Conservation (phyloP, 2,113 vertebrate species). For the Ictalurus furcatus region DNA sequence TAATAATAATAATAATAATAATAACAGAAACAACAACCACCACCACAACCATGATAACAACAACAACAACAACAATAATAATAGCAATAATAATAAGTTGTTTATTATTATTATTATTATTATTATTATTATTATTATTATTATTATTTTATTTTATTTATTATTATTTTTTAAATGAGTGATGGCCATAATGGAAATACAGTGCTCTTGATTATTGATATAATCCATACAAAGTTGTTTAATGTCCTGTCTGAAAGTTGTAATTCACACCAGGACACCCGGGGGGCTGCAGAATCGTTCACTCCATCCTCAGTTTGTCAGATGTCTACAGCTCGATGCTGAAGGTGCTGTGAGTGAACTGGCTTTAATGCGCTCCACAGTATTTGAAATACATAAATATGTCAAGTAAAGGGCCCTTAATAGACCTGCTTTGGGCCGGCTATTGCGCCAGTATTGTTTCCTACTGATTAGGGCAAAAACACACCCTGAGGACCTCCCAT, state of each 20-base stretch:
- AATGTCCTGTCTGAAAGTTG: constrained; percentile 4
- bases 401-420: constrained; percentile 94
- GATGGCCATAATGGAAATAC: not conserved
- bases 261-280: constrained; percentile 22
- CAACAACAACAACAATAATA: too few species aligned
- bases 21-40: too few species aligned
- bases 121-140: too few species aligned
- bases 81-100: too few species aligned
- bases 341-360: constrained; percentile 85
- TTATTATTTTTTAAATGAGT: not conserved
- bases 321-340: constrained; percentile 84
- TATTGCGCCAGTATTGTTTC: constrained; percentile 99
- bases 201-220: not conserved
- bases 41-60: too few species aligned
- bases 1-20: not conserved
- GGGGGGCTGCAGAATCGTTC: constrained; percentile 37
- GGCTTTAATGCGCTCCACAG: constrained; percentile 90
- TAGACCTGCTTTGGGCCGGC: constrained; percentile 95
- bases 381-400: constrained; percentile 98
- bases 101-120: too few species aligned
- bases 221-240: not conserved
- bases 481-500: constrained; percentile 84
- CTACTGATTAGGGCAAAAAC: constrained; percentile 95
- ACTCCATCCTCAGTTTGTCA: constrained; percentile 46
- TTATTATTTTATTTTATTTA: too few species aligned